Percentiles rank a stretch among this genome's conserved stretches.
Conservation (phyloP, 2,888 invertebrate genomes). For the Fissipunctia ypsillon region DNA sequence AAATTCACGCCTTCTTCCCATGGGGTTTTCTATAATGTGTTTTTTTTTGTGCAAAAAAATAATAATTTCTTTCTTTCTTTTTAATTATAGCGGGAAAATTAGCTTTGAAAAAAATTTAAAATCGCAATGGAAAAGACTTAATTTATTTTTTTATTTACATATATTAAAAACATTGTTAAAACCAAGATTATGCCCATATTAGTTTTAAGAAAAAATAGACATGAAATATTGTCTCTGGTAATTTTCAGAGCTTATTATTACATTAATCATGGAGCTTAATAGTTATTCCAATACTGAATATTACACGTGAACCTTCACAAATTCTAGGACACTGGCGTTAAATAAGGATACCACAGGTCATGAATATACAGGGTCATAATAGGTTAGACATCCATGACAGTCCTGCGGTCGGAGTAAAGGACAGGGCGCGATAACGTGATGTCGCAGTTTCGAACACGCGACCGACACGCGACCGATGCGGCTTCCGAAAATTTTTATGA, state of each 20-base stretch:
- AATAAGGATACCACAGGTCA: conserved; percentile 41
- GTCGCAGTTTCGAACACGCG: conserved; percentile 19
- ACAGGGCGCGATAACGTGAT: conserved; percentile 21
- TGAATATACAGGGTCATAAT: conserved; percentile 47
- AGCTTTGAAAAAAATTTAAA: neutral
- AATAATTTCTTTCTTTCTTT: no score
- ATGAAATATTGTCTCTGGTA: conserved; percentile 1
- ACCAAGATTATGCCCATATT: no score
- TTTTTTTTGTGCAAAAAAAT: no score
- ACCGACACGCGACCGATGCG: conserved; percentile 4
- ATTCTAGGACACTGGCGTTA: conserved; percentile 3
- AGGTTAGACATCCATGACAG: conserved; percentile 42
- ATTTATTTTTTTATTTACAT: no score
- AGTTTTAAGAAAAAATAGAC: no score
- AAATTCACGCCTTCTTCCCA: no score
- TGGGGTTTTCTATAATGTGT: no score
- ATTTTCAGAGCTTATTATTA: neutral
- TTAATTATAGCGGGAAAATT: neutral
- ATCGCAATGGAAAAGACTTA: neutral
- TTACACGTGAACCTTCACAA: neutral
- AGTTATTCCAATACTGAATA: conserved; percentile 2
- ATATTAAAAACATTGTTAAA: no score
- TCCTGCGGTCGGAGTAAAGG: conserved; percentile 40
- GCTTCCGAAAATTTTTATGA: conserved; percentile 41
- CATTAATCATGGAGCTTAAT: neutral